Percentiles rank a stretch among this genome's conserved stretches.
Conservation (phyloP, 2,113 vertebrate species). For the Leptocoma aspasia region DNA sequence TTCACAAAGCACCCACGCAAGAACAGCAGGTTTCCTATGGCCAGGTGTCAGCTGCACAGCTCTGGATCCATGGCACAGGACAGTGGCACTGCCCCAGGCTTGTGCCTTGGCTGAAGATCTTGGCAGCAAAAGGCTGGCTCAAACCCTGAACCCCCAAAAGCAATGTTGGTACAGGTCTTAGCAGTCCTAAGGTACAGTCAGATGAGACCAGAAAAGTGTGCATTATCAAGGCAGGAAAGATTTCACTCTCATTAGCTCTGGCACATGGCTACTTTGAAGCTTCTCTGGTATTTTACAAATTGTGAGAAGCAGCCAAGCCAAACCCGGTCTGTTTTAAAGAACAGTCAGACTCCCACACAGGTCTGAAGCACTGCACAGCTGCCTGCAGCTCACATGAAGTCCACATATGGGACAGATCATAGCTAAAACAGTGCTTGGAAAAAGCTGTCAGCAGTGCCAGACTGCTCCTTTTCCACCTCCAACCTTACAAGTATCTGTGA, state of each 20-base stretch:
- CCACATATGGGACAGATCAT: not conserved
- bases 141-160: not conserved
- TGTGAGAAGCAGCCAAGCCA: not conserved
- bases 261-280: not conserved
- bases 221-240: not conserved
- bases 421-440: not conserved
- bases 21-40: not conserved
- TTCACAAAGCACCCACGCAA: not conserved
- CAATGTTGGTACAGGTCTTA: not conserved
- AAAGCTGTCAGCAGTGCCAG: not conserved
- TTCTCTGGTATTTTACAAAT: not conserved
- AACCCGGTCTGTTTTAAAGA: not conserved
- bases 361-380: not conserved
- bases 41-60: not conserved
- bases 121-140: not conserved
- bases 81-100: not conserved
- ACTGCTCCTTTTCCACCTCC: not conserved
- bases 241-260: not conserved
- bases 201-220: not conserved
- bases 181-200: not conserved
- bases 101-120: not conserved
- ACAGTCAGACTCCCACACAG: not conserved
- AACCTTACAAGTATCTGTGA: not conserved
- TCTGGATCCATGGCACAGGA: not conserved
- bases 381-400: not conserved